Conservation (phyloP, 1,140 invertebrate species). For the Micrasema minimum region DNA sequence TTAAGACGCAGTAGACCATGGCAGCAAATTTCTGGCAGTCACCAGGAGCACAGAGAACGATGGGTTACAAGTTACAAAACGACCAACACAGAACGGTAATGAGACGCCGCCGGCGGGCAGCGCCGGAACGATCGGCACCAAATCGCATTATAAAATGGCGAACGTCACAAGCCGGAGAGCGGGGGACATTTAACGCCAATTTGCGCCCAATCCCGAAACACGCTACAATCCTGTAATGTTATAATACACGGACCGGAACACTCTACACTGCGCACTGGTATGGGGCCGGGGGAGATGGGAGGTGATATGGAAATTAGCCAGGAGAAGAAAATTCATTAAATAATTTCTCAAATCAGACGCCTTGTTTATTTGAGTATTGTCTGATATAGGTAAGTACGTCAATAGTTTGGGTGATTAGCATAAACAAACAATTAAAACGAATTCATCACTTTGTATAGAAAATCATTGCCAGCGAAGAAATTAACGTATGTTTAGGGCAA, state of each 20-base stretch:
- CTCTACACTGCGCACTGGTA: too few species aligned
- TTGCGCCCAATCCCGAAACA: constrained; percentile 51
- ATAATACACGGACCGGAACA: constrained; percentile 40
- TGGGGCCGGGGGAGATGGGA: neutral
- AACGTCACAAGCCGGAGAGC: constrained; percentile 42
- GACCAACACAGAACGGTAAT: constrained; percentile 46
- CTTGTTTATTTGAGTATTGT: too few species aligned
- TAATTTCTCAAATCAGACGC: too few species aligned
- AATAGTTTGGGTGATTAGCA: too few species aligned
- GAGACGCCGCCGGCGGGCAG: constrained; percentile 41
- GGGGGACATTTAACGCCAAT: constrained; percentile 49
- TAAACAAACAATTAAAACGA: too few species aligned
- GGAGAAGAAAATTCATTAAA: neutral
- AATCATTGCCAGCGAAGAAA: too few species aligned
- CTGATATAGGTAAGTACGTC: too few species aligned
- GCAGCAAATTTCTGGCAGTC: too few species aligned
- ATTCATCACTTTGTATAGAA: too few species aligned
- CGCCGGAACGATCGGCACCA: constrained; percentile 38
- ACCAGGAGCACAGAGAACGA: constrained; percentile 1
- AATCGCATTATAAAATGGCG: constrained; percentile 52
- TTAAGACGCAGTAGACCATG: too few species aligned
- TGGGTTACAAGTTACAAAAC: constrained; percentile 27
- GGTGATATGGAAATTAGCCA: constrained; percentile 20
- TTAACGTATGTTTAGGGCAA: too few species aligned
- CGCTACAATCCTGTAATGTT: constrained; percentile 50